These are phyloP conservation scores for Leptinotarsa juncta DNA, from an alignment of 2,888 invertebrate genomes.

Conservation along the genomic window DNA sequence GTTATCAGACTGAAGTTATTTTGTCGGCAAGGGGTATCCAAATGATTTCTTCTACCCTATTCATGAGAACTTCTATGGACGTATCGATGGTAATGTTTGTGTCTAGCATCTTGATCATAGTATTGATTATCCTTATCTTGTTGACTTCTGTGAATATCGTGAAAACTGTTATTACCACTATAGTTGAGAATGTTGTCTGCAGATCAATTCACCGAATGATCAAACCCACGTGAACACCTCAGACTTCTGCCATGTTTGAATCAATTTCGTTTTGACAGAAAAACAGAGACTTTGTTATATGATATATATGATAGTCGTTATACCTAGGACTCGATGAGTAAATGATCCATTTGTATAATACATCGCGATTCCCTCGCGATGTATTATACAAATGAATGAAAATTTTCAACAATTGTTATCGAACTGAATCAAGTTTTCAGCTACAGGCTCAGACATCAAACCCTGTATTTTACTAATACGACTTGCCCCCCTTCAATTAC, in stretches of 20 bases:
- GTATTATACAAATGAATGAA: background rate
- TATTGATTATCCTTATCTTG: background rate
- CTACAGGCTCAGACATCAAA: background rate
- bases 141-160: background rate
- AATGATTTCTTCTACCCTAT: conserved; percentile 30
- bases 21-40: conserved; percentile 29
- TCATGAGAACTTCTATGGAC: conserved; percentile 31
- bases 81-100: conserved; percentile 32
- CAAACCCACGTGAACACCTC: background rate
- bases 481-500: conserved; percentile 42
- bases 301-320: too few species aligned
- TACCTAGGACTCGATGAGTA: too few species aligned
- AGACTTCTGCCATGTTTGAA: background rate
- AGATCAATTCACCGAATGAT: conserved; percentile 19
- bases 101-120: too few species aligned
- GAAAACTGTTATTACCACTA: conserved; percentile 23
- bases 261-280: too few species aligned
- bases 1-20: conserved; percentile 34
- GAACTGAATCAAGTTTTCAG: conserved; percentile 11
- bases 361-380: too few species aligned
- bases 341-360: too few species aligned
- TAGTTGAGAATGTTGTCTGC: conserved; percentile 24
- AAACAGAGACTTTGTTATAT: too few species aligned
- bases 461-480: conserved; percentile 37
- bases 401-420: background rate